phyloP scores from a whole-genome alignment of 2,113 vertebrate species.

The Myodes glareolus region DNA sequence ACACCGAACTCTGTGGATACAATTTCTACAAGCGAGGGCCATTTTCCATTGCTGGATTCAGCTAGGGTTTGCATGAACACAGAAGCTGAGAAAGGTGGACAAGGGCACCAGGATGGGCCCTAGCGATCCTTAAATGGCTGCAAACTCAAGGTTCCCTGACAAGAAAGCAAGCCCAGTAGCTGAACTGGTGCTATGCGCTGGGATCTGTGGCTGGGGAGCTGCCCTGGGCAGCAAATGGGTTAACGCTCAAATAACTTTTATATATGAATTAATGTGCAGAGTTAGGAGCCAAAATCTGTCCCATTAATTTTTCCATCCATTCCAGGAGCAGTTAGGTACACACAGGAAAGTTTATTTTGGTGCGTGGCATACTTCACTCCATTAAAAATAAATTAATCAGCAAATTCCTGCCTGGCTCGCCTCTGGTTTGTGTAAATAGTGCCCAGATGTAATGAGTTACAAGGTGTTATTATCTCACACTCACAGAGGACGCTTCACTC shows the following conservation, averaged over 20 bases:
- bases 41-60: neutral
- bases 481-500: slow-evolving; percentile 89
- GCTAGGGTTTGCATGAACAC: neutral
- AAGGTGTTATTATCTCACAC: slow-evolving; percentile 90
- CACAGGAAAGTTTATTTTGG: slow-evolving; percentile 91
- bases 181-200: slow-evolving; percentile 19
- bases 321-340: slow-evolving; percentile 90
- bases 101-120: neutral
- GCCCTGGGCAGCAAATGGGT: slow-evolving; percentile 84
- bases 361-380: slow-evolving; percentile 91
- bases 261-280: slow-evolving; percentile 88
- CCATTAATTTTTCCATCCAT: slow-evolving; percentile 92
- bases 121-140: slow-evolving; percentile 17
- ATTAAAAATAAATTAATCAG: slow-evolving; percentile 94
- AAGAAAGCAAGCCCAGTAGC: slow-evolving; percentile 68
- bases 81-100: neutral
- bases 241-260: slow-evolving; percentile 87
- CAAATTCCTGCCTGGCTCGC: slow-evolving; percentile 90
- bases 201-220: slow-evolving; percentile 64
- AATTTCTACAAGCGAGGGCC: neutral
- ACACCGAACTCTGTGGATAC: neutral
- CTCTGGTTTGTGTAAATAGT: slow-evolving; percentile 91
- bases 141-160: neutral
- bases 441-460: slow-evolving; percentile 90
- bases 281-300: slow-evolving; percentile 88